phyloP scores from a whole-genome alignment of 2,113 vertebrate genomes.

The Sorex araneus region DNA sequence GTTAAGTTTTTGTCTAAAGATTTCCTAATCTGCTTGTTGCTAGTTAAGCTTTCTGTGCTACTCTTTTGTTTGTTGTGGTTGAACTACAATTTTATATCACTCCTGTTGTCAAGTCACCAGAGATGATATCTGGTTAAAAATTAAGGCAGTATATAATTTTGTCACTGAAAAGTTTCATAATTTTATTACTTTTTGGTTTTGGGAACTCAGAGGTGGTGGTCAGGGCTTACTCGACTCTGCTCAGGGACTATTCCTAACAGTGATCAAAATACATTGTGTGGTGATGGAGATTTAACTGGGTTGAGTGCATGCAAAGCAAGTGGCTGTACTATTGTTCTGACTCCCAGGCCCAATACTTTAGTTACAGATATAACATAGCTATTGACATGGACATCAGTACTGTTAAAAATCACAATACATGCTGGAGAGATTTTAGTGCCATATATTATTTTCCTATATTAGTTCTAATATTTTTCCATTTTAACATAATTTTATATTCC shows the following conservation, averaged over 20 bases:
- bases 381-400: not conserved
- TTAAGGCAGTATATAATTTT: constrained; percentile 44
- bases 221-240: no score
- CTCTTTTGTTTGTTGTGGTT: not conserved
- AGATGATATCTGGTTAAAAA: constrained; percentile 28
- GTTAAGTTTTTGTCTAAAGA: not conserved
- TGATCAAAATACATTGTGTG: no score
- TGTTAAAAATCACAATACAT: no score
- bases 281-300: no score
- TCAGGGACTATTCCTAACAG: no score
- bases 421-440: not conserved
- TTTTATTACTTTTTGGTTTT: no score
- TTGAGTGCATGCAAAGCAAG: no score
- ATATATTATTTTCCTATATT: not conserved
- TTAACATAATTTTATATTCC: not conserved
- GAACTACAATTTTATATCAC: not conserved
- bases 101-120: not conserved
- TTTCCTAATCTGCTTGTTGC: no score
- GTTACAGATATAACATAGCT: not conserved
- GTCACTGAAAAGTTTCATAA: not conserved
- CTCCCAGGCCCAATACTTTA: not conserved
- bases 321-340: not conserved
- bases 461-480: not conserved
- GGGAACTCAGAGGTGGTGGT: no score
- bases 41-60: not conserved